These are phyloP conservation scores for Diorhabda elongata DNA, from an alignment of 1,140 invertebrate genomes.

Conservation along the genomic window DNA sequence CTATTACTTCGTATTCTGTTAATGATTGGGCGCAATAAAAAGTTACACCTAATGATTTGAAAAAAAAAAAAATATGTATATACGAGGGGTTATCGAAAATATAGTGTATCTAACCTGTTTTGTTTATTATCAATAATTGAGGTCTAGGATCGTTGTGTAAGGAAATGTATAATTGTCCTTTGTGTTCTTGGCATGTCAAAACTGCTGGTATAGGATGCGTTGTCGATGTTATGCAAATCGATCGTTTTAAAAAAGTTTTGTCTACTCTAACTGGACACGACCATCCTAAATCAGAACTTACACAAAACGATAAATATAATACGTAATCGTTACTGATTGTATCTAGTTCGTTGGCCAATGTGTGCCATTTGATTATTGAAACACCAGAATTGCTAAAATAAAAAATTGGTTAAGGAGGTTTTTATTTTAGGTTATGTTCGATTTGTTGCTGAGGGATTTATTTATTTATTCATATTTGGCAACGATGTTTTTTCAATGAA, in stretches of 20 bases:
- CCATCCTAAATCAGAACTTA: constrained; percentile 48
- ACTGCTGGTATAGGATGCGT: constrained; percentile 47
- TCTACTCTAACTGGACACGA: constrained; percentile 55
- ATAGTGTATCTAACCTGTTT: constrained; percentile 19
- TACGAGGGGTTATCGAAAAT: no score
- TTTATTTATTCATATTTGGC: no score
- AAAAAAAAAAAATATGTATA: no score
- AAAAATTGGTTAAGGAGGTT: constrained; percentile 21
- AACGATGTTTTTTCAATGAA: no score
- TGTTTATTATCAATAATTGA: constrained; percentile 43
- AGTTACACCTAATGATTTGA: constrained; percentile 5
- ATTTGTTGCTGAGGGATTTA: no score
- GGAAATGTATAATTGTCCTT: constrained; percentile 56
- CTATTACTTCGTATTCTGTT: constrained; percentile 24
- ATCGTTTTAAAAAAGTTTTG: constrained; percentile 48
- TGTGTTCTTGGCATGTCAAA: constrained; percentile 53
- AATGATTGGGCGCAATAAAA: constrained; percentile 40
- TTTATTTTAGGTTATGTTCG: no score
- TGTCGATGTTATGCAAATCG: constrained; percentile 44
- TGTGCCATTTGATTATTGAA: constrained; percentile 51
- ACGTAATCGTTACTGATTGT: constrained; percentile 38
- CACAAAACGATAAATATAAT: constrained; percentile 45
- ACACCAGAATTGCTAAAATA: constrained; percentile 48
- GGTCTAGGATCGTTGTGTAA: constrained; percentile 57
- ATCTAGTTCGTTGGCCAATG: constrained; percentile 26